phyloP scores from a whole-genome alignment of 1,140 invertebrate genomes.

The Drosophila eugracilis region DNA sequence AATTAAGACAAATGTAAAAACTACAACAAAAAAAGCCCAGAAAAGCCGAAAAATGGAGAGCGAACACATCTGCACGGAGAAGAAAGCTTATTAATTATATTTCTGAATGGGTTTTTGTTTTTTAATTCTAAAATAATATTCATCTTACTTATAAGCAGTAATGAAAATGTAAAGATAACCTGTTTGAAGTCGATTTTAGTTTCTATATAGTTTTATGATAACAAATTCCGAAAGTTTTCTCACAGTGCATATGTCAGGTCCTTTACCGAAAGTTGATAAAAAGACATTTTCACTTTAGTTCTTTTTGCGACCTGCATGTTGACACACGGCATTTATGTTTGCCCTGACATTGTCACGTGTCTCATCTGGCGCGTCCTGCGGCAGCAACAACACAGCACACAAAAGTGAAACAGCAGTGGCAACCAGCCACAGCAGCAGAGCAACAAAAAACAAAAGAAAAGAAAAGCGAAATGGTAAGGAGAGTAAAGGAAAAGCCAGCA shows the following conservation, averaged over 20 bases:
- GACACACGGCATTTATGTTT: conserved; percentile 58
- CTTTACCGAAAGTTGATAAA: conserved; percentile 40
- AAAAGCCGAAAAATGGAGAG: conserved; percentile 23
- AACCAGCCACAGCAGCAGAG: too few species aligned
- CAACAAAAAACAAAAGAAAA: conserved; percentile 28
- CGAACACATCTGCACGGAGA: conserved; percentile 4
- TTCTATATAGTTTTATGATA: neutral
- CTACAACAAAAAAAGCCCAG: conserved; percentile 45
- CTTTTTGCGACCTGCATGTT: conserved; percentile 46
- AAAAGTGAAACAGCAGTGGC: conserved; percentile 34
- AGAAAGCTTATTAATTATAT: neutral
- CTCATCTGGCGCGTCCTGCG: conserved; percentile 37
- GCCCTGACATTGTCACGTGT: conserved; percentile 65
- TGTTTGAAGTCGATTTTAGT: too few species aligned
- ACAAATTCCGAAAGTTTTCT: neutral
- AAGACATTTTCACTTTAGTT: conserved; percentile 65
- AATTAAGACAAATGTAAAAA: conserved; percentile 81
- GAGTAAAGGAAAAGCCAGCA: conserved; percentile 24
- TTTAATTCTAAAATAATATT: neutral
- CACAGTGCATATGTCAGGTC: conserved; percentile 14
- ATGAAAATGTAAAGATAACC: too few species aligned
- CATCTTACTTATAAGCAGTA: neutral
- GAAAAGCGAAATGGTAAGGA: conserved; percentile 1
- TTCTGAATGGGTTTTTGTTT: neutral
- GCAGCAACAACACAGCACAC: conserved; percentile 27